Evolutionary conservation across 1,140 invertebrate genomes (phyloP), one percentile per base, ranked within the genome.

Genomic region (Idris sp.): DNA sequence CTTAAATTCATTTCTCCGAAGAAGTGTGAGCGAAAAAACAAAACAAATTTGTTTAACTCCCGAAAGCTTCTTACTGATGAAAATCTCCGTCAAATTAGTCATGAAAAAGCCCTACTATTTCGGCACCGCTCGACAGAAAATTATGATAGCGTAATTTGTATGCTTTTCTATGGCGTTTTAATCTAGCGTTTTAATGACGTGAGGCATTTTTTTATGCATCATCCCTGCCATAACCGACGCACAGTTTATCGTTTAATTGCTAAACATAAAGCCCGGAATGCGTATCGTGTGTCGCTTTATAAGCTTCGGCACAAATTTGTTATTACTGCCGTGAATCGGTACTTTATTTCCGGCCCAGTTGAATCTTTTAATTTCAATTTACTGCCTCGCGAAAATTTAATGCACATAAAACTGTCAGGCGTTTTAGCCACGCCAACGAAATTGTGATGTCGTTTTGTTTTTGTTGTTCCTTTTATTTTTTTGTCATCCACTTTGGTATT

Each of bases 291-390:
- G 14, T 26, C 51, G 22, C 33, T 61, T 59, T 61, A 53, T 69
- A 53, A 59, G 54, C 53, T 46, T 53, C 31, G 15, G 48, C 54
- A 44, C 44, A 36, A 61, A 53, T 41, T 69, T 61, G 44, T 69
- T 59, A 59, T 61, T 43, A 41, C 53, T n/a, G 33, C 36, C 36
- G 44, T 40, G 46, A 46, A 53, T 61, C 28, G 54, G 54, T 28
- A 35, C 31, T 69, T 61, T 53, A 61, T 69, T 69, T 69, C 28
- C 46, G 38, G 48, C 38, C 48, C 31, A 49, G 46, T 30, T 69
- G 40, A 53, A 69, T 69, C 54, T 69, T 61, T 69, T 53, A 69
- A 69, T 61, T 69, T 61, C 54, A 53, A 59, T 69, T 61, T 61
- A 69, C 25, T 61, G 16, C 54, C 10, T 44, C 19, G 54, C 46